These are phyloP conservation scores for Tachycineta bicolor DNA, from an alignment of 2,113 vertebrate species.

Conservation along the genomic window DNA sequence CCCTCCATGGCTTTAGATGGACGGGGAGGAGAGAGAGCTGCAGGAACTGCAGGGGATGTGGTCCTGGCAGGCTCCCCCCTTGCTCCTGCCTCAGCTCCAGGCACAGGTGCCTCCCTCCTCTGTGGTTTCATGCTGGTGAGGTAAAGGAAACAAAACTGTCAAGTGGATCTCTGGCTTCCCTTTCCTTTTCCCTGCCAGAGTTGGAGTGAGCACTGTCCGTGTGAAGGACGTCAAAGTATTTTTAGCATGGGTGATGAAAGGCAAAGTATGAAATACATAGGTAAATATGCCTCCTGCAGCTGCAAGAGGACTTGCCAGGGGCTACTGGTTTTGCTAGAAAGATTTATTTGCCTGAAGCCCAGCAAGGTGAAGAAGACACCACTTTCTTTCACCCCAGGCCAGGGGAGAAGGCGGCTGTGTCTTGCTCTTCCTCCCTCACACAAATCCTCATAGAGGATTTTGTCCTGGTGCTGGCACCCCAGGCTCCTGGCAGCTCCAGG, in stretches of 20 bases:
- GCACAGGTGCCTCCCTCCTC: background rate
- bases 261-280: background rate
- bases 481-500: background rate
- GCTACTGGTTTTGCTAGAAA: background rate
- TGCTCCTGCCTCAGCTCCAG: background rate
- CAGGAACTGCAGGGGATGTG: background rate
- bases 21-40: background rate
- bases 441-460: background rate
- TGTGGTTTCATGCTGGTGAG: background rate
- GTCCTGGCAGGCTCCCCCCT: background rate
- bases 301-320: background rate
- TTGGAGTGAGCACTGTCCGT: background rate
- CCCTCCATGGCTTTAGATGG: rapidly evolving
- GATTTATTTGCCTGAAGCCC: background rate
- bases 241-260: slow-evolving; percentile 1
- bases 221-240: slow-evolving; percentile 9
- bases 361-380: background rate
- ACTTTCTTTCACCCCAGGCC: background rate
- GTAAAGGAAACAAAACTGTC: background rate
- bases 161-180: background rate
- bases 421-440: background rate
- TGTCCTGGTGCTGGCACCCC: background rate
- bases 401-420: background rate
- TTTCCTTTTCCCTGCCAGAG: background rate
- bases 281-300: background rate